Conservation (phyloP, 1,140 invertebrate species). For the Rhagoletis pomonella region DNA sequence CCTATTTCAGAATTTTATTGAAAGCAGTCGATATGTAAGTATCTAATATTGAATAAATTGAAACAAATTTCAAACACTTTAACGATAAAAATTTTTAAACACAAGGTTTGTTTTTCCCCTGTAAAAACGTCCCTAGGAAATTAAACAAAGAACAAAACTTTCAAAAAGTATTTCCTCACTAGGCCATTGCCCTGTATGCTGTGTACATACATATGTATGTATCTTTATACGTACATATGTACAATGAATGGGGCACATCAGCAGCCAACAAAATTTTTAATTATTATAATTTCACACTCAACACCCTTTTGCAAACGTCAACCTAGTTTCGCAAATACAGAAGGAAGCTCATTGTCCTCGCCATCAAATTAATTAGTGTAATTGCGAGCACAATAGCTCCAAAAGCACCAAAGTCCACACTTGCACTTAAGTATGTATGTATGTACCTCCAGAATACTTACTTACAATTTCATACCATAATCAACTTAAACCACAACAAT, state of each 20-base stretch:
- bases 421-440: slow-evolving; percentile 4
- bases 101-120: too few species aligned
- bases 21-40: too few species aligned
- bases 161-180: background rate
- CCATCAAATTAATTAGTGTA: slow-evolving; percentile 47
- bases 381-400: slow-evolving; percentile 26
- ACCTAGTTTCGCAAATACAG: slow-evolving; percentile 32
- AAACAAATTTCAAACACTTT: too few species aligned
- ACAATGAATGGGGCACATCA: too few species aligned
- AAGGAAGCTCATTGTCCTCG: slow-evolving; percentile 24
- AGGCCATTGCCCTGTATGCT: background rate
- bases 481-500: slow-evolving; percentile 38
- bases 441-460: background rate
- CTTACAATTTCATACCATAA: slow-evolving; percentile 13
- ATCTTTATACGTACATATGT: background rate
- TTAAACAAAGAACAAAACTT: too few species aligned
- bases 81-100: too few species aligned
- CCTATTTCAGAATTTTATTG: too few species aligned
- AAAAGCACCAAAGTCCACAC: slow-evolving; percentile 31
- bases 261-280: background rate
- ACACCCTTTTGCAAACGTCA: background rate
- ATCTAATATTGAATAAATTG: too few species aligned
- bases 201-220: background rate
- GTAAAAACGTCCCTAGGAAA: too few species aligned
- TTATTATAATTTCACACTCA: slow-evolving; percentile 36